Evolutionary conservation across 1,140 invertebrate species (phyloP), one percentile per base, ranked within the genome.

Genomic region (Holotrichia oblita): DNA sequence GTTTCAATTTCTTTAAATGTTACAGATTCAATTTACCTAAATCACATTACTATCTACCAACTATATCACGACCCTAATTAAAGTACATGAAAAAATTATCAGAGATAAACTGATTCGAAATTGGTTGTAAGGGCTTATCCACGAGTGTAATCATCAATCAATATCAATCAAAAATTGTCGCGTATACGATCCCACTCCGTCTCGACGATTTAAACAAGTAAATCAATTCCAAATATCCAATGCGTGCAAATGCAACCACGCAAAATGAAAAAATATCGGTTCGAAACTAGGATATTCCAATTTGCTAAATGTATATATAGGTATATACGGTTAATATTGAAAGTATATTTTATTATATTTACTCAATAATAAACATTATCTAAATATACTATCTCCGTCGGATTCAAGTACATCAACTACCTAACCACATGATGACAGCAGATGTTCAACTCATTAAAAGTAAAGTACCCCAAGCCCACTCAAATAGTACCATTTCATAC

Each of bases 321-420:
- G n/a, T n/a, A n/a, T n/a, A n/a, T 34, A 12, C 22, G 27, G 61
- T 69, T 69, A 69, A 34, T 34, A 34, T 69, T 69, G 22, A 27
- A 22, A 69, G 27, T 69, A 17, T 69, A 69, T 27, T 69, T 69
- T 34, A 34, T 69, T 69, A 69, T 69, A 69, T 69, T 69, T 69
- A 69, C 27, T 10, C 61, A 69, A 34, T 69, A 69, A 69, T 69
- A 69, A 69, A 69, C 61, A 69, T 69, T 69, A 69, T 69, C 61
- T 69, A 34, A 27, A 27, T 69, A 69, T 55, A 55, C 48, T 55
- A 55, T 55, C 48, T 55, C 48, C 7, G 48, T 14, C 14, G 22
- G 22, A 22, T 69, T 27, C 61, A 10, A 69, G 27, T 69, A 69
- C 12, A 24, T 27, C 61, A 69, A 34, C 61, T 69, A 69, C 61